A percentile compares a stretch with the other conserved stretches of the same genome.
Conservation (phyloP, 1,140 invertebrate species). For the Leptestheria dahalacensis region DNA sequence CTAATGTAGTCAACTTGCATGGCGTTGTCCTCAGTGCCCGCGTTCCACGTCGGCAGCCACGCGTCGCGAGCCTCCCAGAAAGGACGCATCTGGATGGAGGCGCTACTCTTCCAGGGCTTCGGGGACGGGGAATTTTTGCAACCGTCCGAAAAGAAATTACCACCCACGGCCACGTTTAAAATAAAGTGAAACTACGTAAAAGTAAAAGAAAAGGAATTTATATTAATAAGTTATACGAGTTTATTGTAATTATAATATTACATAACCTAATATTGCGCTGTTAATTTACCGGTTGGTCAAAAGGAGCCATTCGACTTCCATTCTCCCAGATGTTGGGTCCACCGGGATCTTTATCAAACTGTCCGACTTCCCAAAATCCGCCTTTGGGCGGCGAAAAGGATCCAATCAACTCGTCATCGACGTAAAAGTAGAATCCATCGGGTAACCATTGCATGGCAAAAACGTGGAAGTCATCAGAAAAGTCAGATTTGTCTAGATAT, state of each 20-base stretch:
- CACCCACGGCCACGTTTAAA: slow-evolving; percentile 24
- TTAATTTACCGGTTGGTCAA: slow-evolving; percentile 33
- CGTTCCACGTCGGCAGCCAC: slow-evolving; percentile 16
- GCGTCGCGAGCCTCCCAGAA: slow-evolving; percentile 13
- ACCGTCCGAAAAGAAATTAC: slow-evolving; percentile 22
- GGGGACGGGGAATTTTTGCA: slow-evolving; percentile 17
- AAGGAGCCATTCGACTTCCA: slow-evolving; percentile 35
- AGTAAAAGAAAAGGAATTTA: background rate
- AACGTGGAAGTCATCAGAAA: slow-evolving; percentile 13
- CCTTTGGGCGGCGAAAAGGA: slow-evolving; percentile 19
- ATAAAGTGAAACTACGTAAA: slow-evolving; percentile 21
- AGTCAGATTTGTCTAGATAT: background rate
- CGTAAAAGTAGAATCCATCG: slow-evolving; percentile 11
- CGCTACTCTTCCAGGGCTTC: slow-evolving; percentile 15
- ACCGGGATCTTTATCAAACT: slow-evolving; percentile 18
- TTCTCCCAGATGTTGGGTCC: slow-evolving; percentile 25
- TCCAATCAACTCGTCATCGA: slow-evolving; percentile 22
- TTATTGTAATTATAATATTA: too few relatives aligned
- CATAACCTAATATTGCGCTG: background rate
- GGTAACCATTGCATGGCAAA: slow-evolving; percentile 13
- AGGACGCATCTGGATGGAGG: slow-evolving; percentile 1
- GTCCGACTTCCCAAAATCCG: slow-evolving; percentile 27
- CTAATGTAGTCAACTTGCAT: slow-evolving; percentile 17
- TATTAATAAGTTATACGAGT: too few relatives aligned
- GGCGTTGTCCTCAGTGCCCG: slow-evolving; percentile 6